Base-by-base conservation (phyloP, 2,797 vertebrate species). In the Rhinatrema bivittatum region DNA sequence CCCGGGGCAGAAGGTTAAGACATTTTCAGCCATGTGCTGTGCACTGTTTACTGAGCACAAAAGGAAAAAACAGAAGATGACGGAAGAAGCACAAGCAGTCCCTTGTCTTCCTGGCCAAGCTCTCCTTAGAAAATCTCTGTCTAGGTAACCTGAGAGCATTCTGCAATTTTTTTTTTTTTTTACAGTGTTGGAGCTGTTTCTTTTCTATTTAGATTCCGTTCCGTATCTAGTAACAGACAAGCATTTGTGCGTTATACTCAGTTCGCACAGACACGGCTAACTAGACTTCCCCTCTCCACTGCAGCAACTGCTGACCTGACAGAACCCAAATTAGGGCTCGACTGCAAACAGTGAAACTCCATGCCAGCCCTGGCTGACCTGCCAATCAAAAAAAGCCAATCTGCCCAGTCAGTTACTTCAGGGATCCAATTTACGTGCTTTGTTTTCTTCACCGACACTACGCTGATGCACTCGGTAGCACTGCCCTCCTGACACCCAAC, bases 91-190 rank as follows among this genome's bases (percentile, higher is more conserved):
- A 44, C 33, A 44, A 36, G 36, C 34, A 36, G 34, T 25, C 19
- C 34, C 42, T 45, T 45, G 28, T 45, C 8, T 30, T 16, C 14
- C 33, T 29, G 22, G 27, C 42, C 42, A 44, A 36, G 19, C 25
- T 44, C 27, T 12, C 17, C 17, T 29, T 31, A 37, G 11, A n/a
- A 32, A 31, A 21, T 36, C 19, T 44, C 32, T 9, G 26, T 36
- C 28, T 37, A 17, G 31, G 27, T 45, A 30, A 45, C 29, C 16
- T 32, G 19, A 37, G 42, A 36, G 40, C 21, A 34, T 31, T 16
- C 34, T 36, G 42, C 28, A 45, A 31, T 16, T 37, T 36, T 32
- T 37, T 45, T 29, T 16, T 37, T 36, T 32, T 37, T 45, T 29
- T n/a, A n/a, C 28, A 20, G 18, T 25, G 33, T 36, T 16, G 27